A percentile compares a stretch with the other conserved stretches of the same genome.
phyloP scores from a whole-genome alignment of 2,113 vertebrate genomes.

The Atractosteus spatula region DNA sequence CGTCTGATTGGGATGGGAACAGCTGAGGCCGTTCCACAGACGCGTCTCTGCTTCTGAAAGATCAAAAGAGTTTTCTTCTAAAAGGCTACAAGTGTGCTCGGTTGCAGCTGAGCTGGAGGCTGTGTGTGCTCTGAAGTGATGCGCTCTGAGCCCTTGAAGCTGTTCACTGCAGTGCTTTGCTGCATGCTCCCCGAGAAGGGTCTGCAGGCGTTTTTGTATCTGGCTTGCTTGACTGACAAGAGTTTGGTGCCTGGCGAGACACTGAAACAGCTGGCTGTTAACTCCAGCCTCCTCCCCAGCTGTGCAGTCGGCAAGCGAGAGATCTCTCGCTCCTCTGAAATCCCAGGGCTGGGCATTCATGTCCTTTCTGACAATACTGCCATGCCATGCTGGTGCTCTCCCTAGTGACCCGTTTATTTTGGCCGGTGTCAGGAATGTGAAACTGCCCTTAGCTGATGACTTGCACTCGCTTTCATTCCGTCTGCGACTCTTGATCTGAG shows the following conservation, averaged over 20 bases:
- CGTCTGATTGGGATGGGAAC: constrained; percentile 31
- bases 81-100: neutral
- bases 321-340: constrained; percentile 41
- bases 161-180: constrained; percentile 74
- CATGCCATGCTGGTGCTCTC: constrained; percentile 45
- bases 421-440: constrained; percentile 51
- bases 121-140: constrained; percentile 48
- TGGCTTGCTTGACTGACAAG: constrained; percentile 66
- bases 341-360: constrained; percentile 40
- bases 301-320: constrained; percentile 37
- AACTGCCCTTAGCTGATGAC: constrained; percentile 49
- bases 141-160: constrained; percentile 70
- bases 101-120: constrained; percentile 42
- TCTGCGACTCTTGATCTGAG: neutral
- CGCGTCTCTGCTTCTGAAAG: constrained; percentile 45
- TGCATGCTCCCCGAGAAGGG: constrained; percentile 75
- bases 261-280: constrained; percentile 59
- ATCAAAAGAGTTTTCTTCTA: constrained; percentile 44
- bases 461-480: constrained; percentile 37
- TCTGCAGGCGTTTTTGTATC: constrained; percentile 76
- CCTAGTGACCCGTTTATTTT: constrained; percentile 54
- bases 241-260: constrained; percentile 68
- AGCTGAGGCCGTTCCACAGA: neutral
- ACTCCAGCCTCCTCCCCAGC: constrained; percentile 55
- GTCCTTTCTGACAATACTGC: constrained; percentile 46